Evolutionary conservation across 2,797 vertebrate genomes (phyloP).

Genomic region (Cephalopachus bancanus): DNA sequence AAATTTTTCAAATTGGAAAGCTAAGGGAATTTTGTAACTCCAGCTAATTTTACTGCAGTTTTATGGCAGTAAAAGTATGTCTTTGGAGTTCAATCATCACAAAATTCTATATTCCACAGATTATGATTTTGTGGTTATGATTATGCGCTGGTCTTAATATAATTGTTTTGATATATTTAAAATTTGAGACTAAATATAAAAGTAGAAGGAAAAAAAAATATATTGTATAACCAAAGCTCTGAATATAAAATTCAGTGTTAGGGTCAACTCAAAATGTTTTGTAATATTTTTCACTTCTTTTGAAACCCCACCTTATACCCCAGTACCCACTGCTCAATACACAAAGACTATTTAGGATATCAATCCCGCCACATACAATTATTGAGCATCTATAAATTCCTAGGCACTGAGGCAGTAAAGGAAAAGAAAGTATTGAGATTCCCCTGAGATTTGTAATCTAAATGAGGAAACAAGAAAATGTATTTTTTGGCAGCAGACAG

Average conservation of each 20-base stretch:
- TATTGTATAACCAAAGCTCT: not conserved
- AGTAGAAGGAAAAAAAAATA: constrained; percentile 32
- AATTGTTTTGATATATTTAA: constrained; percentile 5
- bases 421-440: not conserved
- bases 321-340: not conserved
- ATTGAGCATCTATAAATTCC: not conserved
- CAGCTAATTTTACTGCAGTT: constrained; percentile 3
- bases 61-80: not conserved
- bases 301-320: not conserved
- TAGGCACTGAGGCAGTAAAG: not conserved
- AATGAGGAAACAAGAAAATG: not conserved
- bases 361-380: not conserved
- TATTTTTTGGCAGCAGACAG: not conserved
- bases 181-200: constrained; percentile 62
- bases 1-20: not conserved
- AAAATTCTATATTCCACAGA: constrained; percentile 9
- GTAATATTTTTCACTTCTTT: not conserved
- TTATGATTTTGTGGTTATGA: constrained; percentile 39
- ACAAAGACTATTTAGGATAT: not conserved
- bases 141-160: constrained; percentile 41
- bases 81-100: not conserved
- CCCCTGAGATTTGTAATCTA: not conserved
- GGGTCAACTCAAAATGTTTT: constrained; percentile 36
- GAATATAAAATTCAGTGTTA: constrained; percentile 20
- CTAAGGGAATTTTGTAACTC: not conserved